Percentiles rank a stretch among this genome's conserved stretches.
Evolutionary conservation across 2,888 invertebrate genomes (phyloP).

Genomic region (Cephalotes varians): DNA sequence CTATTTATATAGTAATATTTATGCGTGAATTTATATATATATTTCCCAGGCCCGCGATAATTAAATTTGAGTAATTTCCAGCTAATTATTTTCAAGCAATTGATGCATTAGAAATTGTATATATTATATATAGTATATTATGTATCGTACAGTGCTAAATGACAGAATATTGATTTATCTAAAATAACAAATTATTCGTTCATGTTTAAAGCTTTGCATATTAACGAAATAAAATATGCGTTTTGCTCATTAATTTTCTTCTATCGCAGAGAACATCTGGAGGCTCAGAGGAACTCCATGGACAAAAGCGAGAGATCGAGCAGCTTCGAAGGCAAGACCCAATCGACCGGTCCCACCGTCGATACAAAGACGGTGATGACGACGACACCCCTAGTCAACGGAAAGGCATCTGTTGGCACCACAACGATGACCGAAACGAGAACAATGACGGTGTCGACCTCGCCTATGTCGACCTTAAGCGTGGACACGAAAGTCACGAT

Average conservation of each 20-base stretch:
- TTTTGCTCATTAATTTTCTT: slow-evolving; percentile 4
- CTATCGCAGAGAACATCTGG: slow-evolving; percentile 81
- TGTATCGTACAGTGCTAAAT: neutral
- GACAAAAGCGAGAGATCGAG: slow-evolving; percentile 78
- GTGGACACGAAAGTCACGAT: slow-evolving; percentile 62
- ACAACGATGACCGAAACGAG: slow-evolving; percentile 71
- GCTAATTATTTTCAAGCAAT: neutral
- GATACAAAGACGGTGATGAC: slow-evolving; percentile 66
- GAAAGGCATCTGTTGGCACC: slow-evolving; percentile 73
- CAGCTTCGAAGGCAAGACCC: slow-evolving; percentile 71
- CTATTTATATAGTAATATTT: too few species aligned
- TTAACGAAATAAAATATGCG: neutral
- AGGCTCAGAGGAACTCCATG: slow-evolving; percentile 76
- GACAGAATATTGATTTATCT: neutral
- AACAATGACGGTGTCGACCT: slow-evolving; percentile 86
- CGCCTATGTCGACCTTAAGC: slow-evolving; percentile 73
- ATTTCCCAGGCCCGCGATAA: too few species aligned
- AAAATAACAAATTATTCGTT: neutral
- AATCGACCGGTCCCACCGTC: slow-evolving; percentile 57
- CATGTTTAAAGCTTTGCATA: neutral
- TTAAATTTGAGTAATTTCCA: neutral
- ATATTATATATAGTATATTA: neutral
- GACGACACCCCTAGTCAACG: slow-evolving; percentile 86
- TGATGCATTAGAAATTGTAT: neutral
- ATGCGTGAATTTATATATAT: too few species aligned